Conservation (phyloP, 2,888 invertebrate genomes). For the Diadromus collaris region DNA sequence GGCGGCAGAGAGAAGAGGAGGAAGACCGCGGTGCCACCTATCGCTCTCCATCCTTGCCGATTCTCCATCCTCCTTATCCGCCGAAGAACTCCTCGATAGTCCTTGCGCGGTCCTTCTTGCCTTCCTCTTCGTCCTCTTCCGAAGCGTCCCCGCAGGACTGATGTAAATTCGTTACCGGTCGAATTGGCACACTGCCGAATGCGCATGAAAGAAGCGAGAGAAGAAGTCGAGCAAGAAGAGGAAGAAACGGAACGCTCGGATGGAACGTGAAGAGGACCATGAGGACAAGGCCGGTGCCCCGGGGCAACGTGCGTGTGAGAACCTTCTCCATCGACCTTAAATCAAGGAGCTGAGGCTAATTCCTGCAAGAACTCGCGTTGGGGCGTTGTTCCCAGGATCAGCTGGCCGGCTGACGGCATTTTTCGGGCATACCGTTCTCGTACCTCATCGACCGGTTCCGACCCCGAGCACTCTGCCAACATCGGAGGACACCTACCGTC, state of each 20-base stretch:
- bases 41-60: constrained; percentile 61
- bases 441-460: constrained; percentile 77
- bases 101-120: constrained; percentile 46
- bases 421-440: constrained; percentile 74
- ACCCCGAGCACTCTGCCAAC: constrained; percentile 45
- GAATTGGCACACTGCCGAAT: constrained; percentile 66
- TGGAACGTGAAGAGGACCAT: constrained; percentile 31
- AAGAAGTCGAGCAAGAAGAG: constrained; percentile 37
- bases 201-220: constrained; percentile 47
- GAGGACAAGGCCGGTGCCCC: constrained; percentile 55
- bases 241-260: constrained; percentile 46
- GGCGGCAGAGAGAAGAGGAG: constrained; percentile 45
- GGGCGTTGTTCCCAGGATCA: constrained; percentile 80
- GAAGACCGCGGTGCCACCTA: constrained; percentile 56
- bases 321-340: constrained; percentile 75
- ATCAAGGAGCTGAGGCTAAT: constrained; percentile 77
- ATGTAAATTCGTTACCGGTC: constrained; percentile 64
- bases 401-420: constrained; percentile 78
- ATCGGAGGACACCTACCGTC: constrained; percentile 35
- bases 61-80: constrained; percentile 58
- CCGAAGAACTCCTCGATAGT: constrained; percentile 42
- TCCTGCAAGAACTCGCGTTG: constrained; percentile 76
- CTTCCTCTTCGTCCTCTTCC: constrained; percentile 31
- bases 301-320: constrained; percentile 74
- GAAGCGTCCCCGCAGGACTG: constrained; percentile 55